These are phyloP conservation scores for Arnoldichthys spilopterus DNA, from an alignment of 2,797 vertebrate species.

Conservation along the genomic window DNA sequence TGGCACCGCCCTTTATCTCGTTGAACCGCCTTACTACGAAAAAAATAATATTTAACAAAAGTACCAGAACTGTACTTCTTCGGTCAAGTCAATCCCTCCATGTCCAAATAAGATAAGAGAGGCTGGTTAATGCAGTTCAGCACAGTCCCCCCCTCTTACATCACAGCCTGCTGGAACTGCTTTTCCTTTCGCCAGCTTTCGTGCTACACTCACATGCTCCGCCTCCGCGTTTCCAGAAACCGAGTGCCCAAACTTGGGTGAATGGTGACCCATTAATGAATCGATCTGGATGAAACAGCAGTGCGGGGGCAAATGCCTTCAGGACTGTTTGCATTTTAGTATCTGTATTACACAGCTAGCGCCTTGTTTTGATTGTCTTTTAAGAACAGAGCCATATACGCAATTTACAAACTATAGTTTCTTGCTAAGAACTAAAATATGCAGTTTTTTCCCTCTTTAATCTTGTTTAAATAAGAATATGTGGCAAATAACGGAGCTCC, in stretches of 20 bases:
- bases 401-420: not conserved
- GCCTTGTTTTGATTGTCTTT: not conserved
- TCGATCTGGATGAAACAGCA: constrained; percentile 48
- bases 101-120: constrained; percentile 74
- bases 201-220: not conserved
- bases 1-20: constrained; percentile 47
- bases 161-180: constrained; percentile 44
- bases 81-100: constrained; percentile 67
- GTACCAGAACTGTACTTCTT: constrained; percentile 49
- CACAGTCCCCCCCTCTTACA: constrained; percentile 40
- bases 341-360: not conserved
- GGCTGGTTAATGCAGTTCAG: constrained; percentile 54
- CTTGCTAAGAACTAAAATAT: not conserved
- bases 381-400: not conserved
- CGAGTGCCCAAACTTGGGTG: constrained; percentile 25
- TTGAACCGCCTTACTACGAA: constrained; percentile 64
- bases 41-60: constrained; percentile 76
- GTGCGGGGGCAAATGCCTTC: not conserved
- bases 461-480: not conserved
- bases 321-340: not conserved
- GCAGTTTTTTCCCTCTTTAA: not conserved
- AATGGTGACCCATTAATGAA: constrained; percentile 25
- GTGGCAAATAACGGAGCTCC: not conserved
- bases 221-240: constrained; percentile 42
- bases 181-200: constrained; percentile 18